phyloP scores from a whole-genome alignment of 2,113 vertebrate genomes.

The Charina bottae region DNA sequence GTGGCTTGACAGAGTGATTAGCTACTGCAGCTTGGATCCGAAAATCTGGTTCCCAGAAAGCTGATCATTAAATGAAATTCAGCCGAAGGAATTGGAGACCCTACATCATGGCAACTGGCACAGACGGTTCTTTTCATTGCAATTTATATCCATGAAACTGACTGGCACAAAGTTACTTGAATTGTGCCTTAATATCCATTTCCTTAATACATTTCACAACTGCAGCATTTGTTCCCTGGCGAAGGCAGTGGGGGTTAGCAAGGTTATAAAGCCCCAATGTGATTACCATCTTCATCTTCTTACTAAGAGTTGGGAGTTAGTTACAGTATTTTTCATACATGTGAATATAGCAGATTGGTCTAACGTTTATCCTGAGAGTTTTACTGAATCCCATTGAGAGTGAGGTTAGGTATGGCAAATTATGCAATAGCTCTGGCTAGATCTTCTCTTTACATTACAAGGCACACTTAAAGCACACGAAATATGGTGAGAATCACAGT shows the following conservation, averaged over 20 bases:
- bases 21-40: conserved; percentile 5
- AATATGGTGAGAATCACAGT: background rate
- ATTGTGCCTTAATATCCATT: background rate
- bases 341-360: background rate
- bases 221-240: rapidly evolving
- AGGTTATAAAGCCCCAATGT: background rate
- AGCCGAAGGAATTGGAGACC: conserved; percentile 40
- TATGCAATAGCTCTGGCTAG: too few relatives aligned
- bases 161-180: conserved; percentile 22
- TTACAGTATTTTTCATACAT: background rate
- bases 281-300: background rate
- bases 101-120: background rate
- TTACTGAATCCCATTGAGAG: background rate
- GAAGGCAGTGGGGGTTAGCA: background rate
- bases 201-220: conserved; percentile 10
- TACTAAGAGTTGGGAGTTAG: background rate
- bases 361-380: background rate
- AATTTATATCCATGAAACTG: conserved; percentile 33
- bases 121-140: conserved; percentile 39
- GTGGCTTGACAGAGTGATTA: background rate
- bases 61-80: conserved; percentile 54
- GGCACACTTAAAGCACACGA: background rate
- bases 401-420: background rate
- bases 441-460: background rate
- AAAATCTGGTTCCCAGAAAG: conserved; percentile 39